phyloP scores from a whole-genome alignment of 2,797 vertebrate genomes.

The Phrynocephalus vlangalii region DNA sequence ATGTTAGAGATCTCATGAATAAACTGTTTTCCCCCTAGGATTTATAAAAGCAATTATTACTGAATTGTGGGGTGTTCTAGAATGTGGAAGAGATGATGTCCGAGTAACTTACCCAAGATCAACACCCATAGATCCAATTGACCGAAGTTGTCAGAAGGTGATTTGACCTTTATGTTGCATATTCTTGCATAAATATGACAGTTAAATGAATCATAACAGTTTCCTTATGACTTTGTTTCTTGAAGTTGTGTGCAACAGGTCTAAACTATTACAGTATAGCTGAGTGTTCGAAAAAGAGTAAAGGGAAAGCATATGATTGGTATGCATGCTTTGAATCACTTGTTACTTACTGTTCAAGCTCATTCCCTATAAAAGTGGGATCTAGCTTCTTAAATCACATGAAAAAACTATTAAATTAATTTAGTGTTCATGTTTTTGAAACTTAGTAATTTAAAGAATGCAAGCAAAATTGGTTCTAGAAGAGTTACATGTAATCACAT shows the following conservation, averaged over 20 bases:
- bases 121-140: slow-evolving; percentile 91
- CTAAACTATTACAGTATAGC: background rate
- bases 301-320: background rate
- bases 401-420: background rate
- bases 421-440: slow-evolving; percentile 7
- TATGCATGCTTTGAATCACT: background rate
- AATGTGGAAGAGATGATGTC: slow-evolving; percentile 92
- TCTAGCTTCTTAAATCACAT: background rate
- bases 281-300: background rate
- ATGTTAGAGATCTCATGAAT: background rate
- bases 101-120: slow-evolving; percentile 86
- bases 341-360: background rate
- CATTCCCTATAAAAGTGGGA: background rate
- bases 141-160: slow-evolving; percentile 93
- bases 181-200: background rate
- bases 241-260: background rate
- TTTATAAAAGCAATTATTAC: slow-evolving; percentile 87
- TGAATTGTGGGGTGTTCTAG: slow-evolving; percentile 91
- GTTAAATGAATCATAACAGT: background rate
- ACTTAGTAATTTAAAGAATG: background rate
- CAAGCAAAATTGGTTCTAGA: slow-evolving; percentile 14
- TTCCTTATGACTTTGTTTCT: background rate
- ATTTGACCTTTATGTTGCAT: slow-evolving; percentile 12
- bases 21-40: slow-evolving; percentile 76
- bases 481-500: slow-evolving; percentile 22